Conservation (phyloP, 2,797 vertebrate species). For the Tragopan temminckii region DNA sequence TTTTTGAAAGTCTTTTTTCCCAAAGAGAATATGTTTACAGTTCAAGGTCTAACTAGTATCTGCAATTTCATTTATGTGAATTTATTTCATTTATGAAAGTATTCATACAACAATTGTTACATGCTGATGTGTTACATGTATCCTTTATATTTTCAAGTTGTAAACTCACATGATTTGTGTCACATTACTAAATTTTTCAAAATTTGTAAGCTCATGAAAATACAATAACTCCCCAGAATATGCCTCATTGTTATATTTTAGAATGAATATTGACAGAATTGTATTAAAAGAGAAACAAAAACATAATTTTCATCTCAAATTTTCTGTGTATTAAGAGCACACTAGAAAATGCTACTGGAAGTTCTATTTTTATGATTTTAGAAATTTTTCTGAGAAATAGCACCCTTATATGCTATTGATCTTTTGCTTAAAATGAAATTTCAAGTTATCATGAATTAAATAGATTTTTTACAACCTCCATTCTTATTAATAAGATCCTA, state of each 20-base stretch:
- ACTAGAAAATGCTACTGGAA: background rate
- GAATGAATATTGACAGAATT: background rate
- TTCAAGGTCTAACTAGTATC: background rate
- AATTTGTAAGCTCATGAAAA: background rate
- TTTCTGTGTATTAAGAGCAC: background rate
- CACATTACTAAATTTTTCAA: background rate
- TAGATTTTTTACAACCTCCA: background rate
- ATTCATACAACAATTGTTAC: background rate
- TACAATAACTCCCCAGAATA: accelerated
- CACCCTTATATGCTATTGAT: background rate
- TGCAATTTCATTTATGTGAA: background rate
- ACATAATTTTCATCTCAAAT: background rate
- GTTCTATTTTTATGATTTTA: background rate
- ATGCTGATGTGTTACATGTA: background rate
- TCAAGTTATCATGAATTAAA: background rate
- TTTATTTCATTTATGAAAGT: background rate
- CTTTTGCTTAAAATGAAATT: background rate
- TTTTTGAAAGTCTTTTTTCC: background rate
- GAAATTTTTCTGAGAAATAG: background rate
- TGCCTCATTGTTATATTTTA: accelerated
- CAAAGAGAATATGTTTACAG: background rate
- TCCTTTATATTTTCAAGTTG: background rate
- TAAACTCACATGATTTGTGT: background rate
- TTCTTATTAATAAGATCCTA: background rate
- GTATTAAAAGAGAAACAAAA: background rate